phyloP scores from a whole-genome alignment of 2,113 vertebrate species.

The Meleagris gallopavo region DNA sequence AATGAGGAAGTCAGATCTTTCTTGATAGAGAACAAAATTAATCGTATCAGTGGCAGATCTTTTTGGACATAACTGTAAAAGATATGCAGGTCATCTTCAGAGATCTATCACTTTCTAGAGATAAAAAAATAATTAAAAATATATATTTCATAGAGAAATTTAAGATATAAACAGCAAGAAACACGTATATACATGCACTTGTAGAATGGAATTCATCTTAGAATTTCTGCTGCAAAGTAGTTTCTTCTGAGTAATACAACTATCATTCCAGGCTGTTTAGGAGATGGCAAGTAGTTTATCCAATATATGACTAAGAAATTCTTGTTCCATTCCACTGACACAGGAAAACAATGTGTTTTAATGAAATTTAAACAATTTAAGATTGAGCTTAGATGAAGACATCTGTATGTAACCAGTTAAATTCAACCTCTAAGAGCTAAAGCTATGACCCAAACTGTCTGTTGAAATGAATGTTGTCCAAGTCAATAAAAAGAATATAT shows the following conservation, averaged over 20 bases:
- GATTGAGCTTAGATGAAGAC: not conserved
- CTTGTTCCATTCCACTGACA: not conserved
- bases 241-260: not conserved
- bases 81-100: not conserved
- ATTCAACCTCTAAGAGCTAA: not conserved
- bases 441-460: not conserved
- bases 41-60: not conserved
- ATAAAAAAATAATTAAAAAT: not conserved
- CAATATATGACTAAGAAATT: not conserved
- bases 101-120: not conserved
- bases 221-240: not conserved
- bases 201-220: not conserved
- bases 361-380: not conserved
- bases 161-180: not conserved
- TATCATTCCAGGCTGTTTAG: not conserved
- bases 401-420: not conserved
- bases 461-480: not conserved
- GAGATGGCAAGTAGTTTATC: not conserved
- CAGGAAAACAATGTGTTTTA: not conserved
- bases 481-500: not conserved
- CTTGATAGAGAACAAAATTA: not conserved
- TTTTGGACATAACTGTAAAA: not conserved
- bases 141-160: not conserved
- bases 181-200: fast-evolving
- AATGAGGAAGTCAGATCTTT: not conserved